Base-by-base conservation (phyloP, 2,113 vertebrate genomes). In the Turnix velox region DNA sequence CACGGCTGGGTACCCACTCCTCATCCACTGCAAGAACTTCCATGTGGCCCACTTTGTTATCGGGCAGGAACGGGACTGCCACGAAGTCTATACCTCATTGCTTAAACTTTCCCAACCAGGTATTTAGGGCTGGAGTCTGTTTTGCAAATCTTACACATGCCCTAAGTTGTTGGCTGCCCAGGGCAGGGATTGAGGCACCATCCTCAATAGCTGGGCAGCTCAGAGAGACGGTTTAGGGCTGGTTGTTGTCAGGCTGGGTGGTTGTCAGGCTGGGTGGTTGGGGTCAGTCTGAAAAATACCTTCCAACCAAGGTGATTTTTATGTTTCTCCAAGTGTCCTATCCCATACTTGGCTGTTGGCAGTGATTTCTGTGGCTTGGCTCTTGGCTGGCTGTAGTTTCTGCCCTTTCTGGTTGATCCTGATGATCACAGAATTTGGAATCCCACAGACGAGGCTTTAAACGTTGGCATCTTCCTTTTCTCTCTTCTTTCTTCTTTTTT, bases 1-100 rank as follows among this genome's bases (percentile, higher is more conserved):
- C 58, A 94, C 93, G 0, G 94, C 96, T 33, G 98, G 98, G 1
- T 98, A 96, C 35, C 97, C 97, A 0, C 96, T 98, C 55, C 94
- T 98, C 12, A 97, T 98, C 66, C 96, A 65, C 94, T 98, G 98
- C 96, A 98, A 98, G 96, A 98, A 98, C 72, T 98, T 98, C 92
- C 96, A 91, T 2, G 88, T 97, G 68, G 96, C 96, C 31, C 97
- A 98, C 86, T 98, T 99, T 84, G 85, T 98, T 22, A 96, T 98
- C 18, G 96, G 97, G 54, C 96, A 97, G 61, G 98, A 98, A 59
- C 88, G 96, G 48, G 98, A 98, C 40, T 98, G 98, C 57, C 97
- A 98, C 1, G 97, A 98, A 9, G 96, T 98, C n/a, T 97, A 97
- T 73, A 96, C 93, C 84, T 98, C 98, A 3, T 92, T 98, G 62